Evolutionary conservation across 2,797 vertebrate species (phyloP), one percentile per base, ranked within the genome.

Genomic region (Hylomyscus alleni): DNA sequence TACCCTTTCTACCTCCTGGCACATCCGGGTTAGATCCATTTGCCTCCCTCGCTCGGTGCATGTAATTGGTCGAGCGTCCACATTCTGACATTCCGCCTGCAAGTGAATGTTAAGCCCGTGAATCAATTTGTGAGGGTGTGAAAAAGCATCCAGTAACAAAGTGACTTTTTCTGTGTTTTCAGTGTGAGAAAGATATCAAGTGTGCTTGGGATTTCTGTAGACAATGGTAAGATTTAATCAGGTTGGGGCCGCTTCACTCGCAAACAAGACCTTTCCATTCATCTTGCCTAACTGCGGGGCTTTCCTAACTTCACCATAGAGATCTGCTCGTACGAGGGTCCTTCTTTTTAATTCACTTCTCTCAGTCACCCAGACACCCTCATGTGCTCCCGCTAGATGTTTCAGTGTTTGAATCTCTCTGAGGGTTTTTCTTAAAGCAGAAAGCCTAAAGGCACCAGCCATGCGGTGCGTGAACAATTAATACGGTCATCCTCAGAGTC

Each of bases 151-250:
- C 98, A 98, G 98, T 99, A 99, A 99, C 99, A 94, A 99, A 99
- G 98, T 99, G 98, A 99, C 99, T 99, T 99, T 99, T 99, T 99
- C 98, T 99, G 99, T 99, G 99, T 99, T 99, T 99, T 99, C 99
- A 99, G 99, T 99, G 99, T 99, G 99, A 99, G 99, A 99, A 99
- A 99, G 98, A 99, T 99, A 99, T 99, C 99, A 99, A 99, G 99
- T 99, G 98, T 99, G 99, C 99, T 99, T 99, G 99, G 99, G 99
- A 99, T 99, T 99, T 99, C 99, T 99, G 99, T 99, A 99, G 99
- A 99, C 98, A 99, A 99, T 99, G 99, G 99, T 99, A 99, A 99
- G 99, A 99, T 98, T 98, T 98, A 99, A 98, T 99, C 98, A 99
- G 99, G 99, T 98, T 98, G 98, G 98, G 98, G 96, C 97, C 91